phyloP scores from a whole-genome alignment of 2,113 vertebrate genomes.

The Cariama cristata region DNA sequence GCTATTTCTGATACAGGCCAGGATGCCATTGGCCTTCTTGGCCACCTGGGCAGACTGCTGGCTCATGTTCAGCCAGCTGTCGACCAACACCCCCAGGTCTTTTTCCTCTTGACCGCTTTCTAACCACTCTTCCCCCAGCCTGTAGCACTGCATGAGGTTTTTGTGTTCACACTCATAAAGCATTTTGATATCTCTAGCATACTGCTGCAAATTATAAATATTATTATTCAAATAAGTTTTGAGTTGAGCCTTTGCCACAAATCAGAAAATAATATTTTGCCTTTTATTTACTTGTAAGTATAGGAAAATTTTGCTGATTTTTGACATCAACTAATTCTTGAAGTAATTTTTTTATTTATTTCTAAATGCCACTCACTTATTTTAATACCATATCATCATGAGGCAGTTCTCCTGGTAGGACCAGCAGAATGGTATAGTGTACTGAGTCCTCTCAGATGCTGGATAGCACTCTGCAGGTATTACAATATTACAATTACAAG shows the following conservation, averaged over 20 bases:
- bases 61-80: too few relatives aligned
- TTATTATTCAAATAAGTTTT: background rate
- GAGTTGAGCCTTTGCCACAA: background rate
- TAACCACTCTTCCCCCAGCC: too few relatives aligned
- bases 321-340: background rate
- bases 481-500: background rate
- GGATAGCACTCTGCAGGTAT: background rate
- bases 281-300: background rate
- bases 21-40: too few relatives aligned
- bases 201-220: background rate
- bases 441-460: background rate
- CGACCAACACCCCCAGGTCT: too few relatives aligned
- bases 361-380: background rate
- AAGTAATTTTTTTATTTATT: background rate
- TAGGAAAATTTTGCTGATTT: background rate
- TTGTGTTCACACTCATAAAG: background rate
- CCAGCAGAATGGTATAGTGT: background rate
- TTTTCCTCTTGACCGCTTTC: too few relatives aligned
- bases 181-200: background rate
- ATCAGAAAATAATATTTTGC: background rate
- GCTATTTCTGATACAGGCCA: too few relatives aligned
- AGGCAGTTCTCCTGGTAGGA: background rate
- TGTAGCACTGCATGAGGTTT: too few relatives aligned
- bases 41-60: too few relatives aligned
- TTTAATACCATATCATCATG: background rate